Evolutionary conservation across 2,888 invertebrate species (phyloP).

Genomic region (Rhaphigaster nebulosa): DNA sequence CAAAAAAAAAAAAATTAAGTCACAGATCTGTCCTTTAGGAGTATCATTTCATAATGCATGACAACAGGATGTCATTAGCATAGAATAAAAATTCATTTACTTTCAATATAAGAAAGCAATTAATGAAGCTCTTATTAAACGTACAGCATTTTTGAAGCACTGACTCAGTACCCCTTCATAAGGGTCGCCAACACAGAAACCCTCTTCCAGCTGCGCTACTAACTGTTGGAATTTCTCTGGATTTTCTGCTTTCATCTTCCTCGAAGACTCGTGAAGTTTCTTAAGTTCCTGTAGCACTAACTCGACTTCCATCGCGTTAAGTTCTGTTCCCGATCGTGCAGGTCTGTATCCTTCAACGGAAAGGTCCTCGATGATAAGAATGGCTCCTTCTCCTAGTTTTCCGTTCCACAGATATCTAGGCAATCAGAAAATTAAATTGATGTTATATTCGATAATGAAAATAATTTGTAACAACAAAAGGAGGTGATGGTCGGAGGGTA

Average conservation of each 20-base stretch:
- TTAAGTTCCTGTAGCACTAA: not conserved
- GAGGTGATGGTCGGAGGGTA: no score
- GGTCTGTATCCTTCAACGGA: not conserved
- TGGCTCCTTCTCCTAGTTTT: not conserved
- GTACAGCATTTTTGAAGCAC: slow-evolving; percentile 23
- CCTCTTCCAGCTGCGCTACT: not conserved
- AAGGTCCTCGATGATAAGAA: not conserved
- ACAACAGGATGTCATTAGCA: no score
- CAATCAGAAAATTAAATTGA: not conserved
- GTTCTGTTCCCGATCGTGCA: not conserved
- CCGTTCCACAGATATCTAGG: not conserved
- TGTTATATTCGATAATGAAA: no score
- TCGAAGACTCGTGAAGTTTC: not conserved
- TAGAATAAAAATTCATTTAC: no score
- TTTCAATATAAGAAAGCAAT: no score
- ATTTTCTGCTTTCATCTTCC: slow-evolving; percentile 13
- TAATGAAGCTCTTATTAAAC: not conserved
- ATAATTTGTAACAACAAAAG: no score
- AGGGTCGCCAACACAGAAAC: not conserved
- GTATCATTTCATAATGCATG: no score
- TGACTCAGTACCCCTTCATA: not conserved
- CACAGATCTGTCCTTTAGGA: no score
- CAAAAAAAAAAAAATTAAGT: no score
- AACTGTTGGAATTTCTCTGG: not conserved
- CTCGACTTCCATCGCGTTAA: not conserved